Base-by-base conservation (phyloP, 2,113 vertebrate species). In the Upupa epops region DNA sequence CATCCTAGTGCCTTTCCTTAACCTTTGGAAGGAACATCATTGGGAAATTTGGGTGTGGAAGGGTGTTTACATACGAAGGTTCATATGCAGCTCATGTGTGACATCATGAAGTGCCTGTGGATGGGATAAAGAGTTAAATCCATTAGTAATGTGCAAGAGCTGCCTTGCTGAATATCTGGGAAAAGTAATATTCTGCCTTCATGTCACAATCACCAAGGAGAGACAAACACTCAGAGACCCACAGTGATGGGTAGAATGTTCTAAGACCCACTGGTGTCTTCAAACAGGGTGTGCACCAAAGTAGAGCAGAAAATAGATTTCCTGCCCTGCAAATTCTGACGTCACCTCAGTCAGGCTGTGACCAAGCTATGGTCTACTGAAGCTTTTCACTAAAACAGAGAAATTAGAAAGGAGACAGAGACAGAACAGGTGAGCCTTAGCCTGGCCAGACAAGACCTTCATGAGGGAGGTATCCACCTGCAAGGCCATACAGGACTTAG, bases 91-190 rank as follows among this genome's bases (percentile, higher is more conserved):
- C 84, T 96, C 75, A 45, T 56, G 42, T 64, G n/a, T 19, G 25
- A 32, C 71, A 85, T 84, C 81, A 65, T 11, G 1, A 49, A 93
- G 92, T 78, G 88, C 86, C 90, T 88, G 79, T 66, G 92, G 86
- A 80, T 45, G 60, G 68, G 24, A 63, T 84, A 78, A 74, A 92
- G 90, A 92, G 70, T 58, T 37, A 69, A 93, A 94, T 83, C 80
- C 88, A 88, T 93, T 89, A 91, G 90, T 10, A n/a, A 92, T 96
- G 74, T 81, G 77, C 84, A 82, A 48, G 52, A 90, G 88, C 70
- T 93, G 48, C 74, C 80, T 75, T 21, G 29, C 19, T 86, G 73
- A 82, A 86, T 84, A 73, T 68, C 45, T 66, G 73, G 80, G 56
- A 8, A 29, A 76, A 65, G 40, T 65, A 37, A 12, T 26, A 48